These are phyloP conservation scores for Heloderma charlesbogerti DNA, from an alignment of 2,113 vertebrate species.

Conservation along the genomic window DNA sequence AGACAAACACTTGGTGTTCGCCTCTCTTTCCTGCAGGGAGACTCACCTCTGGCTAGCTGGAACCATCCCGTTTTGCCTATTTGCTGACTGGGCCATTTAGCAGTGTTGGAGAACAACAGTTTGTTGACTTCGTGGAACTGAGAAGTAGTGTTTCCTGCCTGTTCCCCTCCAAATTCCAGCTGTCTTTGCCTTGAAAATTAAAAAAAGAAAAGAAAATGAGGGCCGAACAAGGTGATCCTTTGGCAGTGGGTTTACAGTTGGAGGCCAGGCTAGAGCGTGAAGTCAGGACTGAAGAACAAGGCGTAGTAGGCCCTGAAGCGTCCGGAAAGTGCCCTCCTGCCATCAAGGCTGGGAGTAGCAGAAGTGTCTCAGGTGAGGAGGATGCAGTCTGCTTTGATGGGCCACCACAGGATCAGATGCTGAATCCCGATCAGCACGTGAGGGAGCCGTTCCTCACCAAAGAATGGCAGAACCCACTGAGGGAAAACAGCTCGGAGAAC, in stretches of 20 bases:
- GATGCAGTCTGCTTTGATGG: not conserved
- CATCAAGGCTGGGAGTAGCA: not conserved
- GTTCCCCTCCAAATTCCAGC: not conserved
- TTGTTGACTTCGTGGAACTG: not conserved
- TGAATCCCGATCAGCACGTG: too few relatives aligned
- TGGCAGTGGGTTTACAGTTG: not conserved
- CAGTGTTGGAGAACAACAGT: not conserved
- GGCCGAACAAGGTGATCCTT: conserved; percentile 1
- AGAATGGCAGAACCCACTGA: not conserved
- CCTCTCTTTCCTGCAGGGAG: not conserved
- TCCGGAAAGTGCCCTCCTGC: not conserved
- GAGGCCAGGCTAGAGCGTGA: not conserved
- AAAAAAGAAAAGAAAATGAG: conserved; percentile 3
- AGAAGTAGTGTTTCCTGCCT: not conserved
- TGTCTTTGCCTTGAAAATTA: not conserved
- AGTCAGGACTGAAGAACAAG: not conserved
- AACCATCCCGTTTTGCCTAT: not conserved
- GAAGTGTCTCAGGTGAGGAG: not conserved
- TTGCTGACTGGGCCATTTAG: not conserved
- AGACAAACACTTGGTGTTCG: not conserved
- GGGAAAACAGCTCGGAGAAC: not conserved
- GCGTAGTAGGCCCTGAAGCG: not conserved
- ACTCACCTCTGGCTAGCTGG: not conserved
- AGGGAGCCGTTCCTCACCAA: not conserved
- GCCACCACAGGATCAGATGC: not conserved